Conservation (phyloP, 2,113 vertebrate species). For the Petromus typicus region DNA sequence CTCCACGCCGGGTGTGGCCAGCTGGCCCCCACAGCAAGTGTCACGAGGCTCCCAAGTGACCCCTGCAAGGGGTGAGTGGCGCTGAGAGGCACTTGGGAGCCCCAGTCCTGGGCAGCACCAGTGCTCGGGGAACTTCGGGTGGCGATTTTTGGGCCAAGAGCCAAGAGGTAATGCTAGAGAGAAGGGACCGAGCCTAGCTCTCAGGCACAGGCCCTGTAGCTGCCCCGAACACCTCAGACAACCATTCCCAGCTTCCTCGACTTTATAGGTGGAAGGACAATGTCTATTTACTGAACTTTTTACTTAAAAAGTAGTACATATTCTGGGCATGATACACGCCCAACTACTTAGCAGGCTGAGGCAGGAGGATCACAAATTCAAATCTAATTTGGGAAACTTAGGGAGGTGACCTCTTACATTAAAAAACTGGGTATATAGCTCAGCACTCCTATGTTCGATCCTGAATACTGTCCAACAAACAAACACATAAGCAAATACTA, state of each 20-base stretch:
- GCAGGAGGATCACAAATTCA: background rate
- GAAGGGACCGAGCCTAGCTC: background rate
- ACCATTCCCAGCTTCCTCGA: background rate
- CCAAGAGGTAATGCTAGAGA: no score
- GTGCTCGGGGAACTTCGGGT: no score
- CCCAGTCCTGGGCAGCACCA: background rate
- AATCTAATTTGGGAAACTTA: background rate
- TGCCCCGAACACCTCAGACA: background rate
- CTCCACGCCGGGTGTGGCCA: no score
- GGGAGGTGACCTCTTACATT: background rate
- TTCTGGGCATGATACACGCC: background rate
- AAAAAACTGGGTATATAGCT: background rate
- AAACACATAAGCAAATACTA: background rate
- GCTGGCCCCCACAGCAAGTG: background rate
- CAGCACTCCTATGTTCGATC: background rate
- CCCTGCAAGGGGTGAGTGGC: fast-evolving
- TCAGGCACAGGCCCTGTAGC: background rate
- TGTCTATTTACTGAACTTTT: background rate
- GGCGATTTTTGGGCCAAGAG: background rate
- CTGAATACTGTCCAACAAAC: background rate
- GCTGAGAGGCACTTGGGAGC: background rate
- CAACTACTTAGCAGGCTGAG: background rate
- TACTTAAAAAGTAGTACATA: background rate
- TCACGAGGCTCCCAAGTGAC: background rate
- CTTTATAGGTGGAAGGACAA: background rate